Evolutionary conservation across 2,888 invertebrate genomes (phyloP), one percentile per base, ranked within the genome.

Genomic region (Acheta domesticus): DNA sequence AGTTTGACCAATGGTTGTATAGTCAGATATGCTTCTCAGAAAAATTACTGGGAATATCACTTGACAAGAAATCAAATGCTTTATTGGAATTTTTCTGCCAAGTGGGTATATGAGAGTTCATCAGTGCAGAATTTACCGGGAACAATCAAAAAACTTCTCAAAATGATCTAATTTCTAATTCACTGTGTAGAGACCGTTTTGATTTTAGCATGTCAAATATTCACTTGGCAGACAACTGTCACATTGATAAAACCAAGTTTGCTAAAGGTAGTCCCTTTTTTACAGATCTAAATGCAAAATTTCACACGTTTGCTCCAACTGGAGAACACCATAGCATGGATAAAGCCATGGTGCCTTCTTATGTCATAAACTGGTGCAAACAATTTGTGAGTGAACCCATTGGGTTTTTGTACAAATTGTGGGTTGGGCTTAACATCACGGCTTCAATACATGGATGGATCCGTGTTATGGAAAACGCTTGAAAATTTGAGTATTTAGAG

Each of bases 181-280:
- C 84, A 74, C 84, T 85, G 81, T 82, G 83, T 12, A 81, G 85
- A 81, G 82, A 85, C 82, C 78, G 83, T 77, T 85, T 85, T 82
- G 82, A 83, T 80, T 83, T 82, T 80, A 82, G 84, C 36, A 82
- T 85, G 81, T 82, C 80, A 49, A 84, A 83, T 82, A 80, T 86
- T 76, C 85, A 85, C 82, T 82, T 82, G 48, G 80, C 79, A 36
- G 84, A 85, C 74, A 84, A 85, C 82, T 81, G 81, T 79, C 82
- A 82, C 79, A 76, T 85, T 21, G 20, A 79, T 73, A 49, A 48
- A 49, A 75, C 81, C 74, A 84, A 83, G 80, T 84, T 84, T 80
- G 81, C 83, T 14, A 85, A 85, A 83, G 81, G 84, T 48, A 82
- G 83, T 12, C 85, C 84, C 73, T 75, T 85, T 12, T 84, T 83